phyloP scores from a whole-genome alignment of 2,888 invertebrate species.

The Pammene fasciana region DNA sequence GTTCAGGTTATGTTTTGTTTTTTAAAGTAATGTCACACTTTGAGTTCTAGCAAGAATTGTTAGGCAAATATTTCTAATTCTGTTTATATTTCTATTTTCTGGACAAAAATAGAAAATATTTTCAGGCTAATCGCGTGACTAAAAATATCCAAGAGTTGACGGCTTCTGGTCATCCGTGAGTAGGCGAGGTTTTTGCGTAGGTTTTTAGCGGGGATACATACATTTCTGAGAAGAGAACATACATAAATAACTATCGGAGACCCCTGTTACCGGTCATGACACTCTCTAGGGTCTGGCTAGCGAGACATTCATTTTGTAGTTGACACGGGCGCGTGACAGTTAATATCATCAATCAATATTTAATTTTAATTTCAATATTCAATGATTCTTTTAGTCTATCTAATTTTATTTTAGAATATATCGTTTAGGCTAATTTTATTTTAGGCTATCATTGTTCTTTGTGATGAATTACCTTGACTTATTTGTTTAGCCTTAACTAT shows the following conservation, averaged over 20 bases:
- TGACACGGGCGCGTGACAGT: conserved; percentile 20
- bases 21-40: not conserved
- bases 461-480: too few species aligned
- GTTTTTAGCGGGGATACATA: not conserved
- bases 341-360: conserved; percentile 23
- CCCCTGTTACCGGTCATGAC: conserved; percentile 20
- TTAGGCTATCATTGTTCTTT: too few species aligned
- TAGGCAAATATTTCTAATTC: too few species aligned
- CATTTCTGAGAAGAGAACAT: conserved; percentile 21
- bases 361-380: not conserved
- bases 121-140: not conserved
- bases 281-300: conserved; percentile 8
- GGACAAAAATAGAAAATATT: too few species aligned
- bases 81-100: too few species aligned
- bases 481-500: too few species aligned
- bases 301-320: conserved; percentile 24
- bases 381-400: not conserved
- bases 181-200: not conserved
- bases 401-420: too few species aligned
- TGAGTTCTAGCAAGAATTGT: not conserved
- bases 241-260: conserved; percentile 32
- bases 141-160: not conserved
- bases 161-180: not conserved
- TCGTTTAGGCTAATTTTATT: too few species aligned
- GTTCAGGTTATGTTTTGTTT: conserved; percentile 20